Conservation (phyloP, 2,888 invertebrate species). For the Ethmia dodecea region DNA sequence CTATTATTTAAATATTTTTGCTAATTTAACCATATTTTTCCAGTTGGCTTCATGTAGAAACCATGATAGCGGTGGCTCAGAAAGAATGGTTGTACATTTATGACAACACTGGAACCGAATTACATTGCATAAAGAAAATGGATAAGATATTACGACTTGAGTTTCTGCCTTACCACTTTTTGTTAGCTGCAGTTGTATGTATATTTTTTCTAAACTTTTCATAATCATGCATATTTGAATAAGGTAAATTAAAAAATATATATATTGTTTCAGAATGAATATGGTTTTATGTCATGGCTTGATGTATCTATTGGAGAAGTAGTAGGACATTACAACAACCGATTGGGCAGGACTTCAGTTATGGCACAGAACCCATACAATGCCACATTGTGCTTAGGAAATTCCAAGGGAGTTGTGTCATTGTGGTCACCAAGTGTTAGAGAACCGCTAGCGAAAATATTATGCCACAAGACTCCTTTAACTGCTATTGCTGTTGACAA, state of each 20-base stretch:
- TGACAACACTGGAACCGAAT: constrained; percentile 96
- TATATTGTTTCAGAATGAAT: constrained; percentile 74
- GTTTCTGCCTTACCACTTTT: constrained; percentile 98
- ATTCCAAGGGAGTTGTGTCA: constrained; percentile 93
- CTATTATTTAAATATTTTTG: no score
- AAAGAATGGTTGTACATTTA: constrained; percentile 98
- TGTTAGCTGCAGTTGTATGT: constrained; percentile 90
- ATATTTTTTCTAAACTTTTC: constrained; percentile 1
- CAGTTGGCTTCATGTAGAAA: constrained; percentile 95
- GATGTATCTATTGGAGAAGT: constrained; percentile 97
- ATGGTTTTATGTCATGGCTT: constrained; percentile 92
- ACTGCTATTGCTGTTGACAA: constrained; percentile 90
- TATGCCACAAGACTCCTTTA: constrained; percentile 92
- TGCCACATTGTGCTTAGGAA: constrained; percentile 93
- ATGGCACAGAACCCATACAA: constrained; percentile 97
- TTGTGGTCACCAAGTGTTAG: constrained; percentile 96
- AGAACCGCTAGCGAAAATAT: constrained; percentile 92
- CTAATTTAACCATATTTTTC: constrained; percentile 26
- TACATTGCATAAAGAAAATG: constrained; percentile 95
- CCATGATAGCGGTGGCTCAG: constrained; percentile 98
- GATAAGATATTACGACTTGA: constrained; percentile 89
- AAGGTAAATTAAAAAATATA: background rate
- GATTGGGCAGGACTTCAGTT: constrained; percentile 85
- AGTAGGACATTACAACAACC: constrained; percentile 86
- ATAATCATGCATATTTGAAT: no score